Evolutionary conservation across 2,113 vertebrate species (phyloP).

Genomic region (Siphamia tubifer): DNA sequence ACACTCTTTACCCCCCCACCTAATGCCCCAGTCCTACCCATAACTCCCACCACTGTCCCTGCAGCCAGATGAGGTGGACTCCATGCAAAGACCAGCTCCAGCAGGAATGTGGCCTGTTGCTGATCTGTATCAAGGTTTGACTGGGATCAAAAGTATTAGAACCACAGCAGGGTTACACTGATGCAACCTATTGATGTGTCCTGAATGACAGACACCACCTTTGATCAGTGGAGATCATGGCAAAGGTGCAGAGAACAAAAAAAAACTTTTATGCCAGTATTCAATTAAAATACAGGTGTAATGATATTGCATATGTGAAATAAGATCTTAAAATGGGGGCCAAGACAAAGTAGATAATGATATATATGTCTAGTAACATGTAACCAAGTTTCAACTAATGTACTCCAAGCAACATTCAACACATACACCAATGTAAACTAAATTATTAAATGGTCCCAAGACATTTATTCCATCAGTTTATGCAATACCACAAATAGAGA

Average conservation of each 20-base stretch:
- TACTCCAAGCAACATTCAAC: too few relatives aligned
- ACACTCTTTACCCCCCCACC: neutral
- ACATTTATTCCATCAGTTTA: too few relatives aligned
- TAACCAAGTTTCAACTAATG: too few relatives aligned
- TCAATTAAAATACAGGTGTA: too few relatives aligned
- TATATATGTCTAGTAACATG: too few relatives aligned
- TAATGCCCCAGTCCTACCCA: neutral
- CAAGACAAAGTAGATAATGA: too few relatives aligned
- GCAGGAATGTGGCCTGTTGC: conserved; percentile 13
- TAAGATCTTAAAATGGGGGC: too few relatives aligned
- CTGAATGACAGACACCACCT: neutral
- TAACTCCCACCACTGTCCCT: conserved; percentile 1
- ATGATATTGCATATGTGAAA: too few relatives aligned
- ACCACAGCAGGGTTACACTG: neutral
- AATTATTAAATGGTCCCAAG: too few relatives aligned
- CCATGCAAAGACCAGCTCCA: conserved; percentile 20
- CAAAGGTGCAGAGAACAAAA: neutral
- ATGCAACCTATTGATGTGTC: neutral
- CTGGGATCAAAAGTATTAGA: neutral
- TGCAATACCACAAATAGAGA: too few relatives aligned
- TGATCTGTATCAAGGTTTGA: neutral
- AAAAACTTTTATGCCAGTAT: neutral
- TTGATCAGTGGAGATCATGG: neutral
- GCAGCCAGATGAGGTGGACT: conserved; percentile 52
- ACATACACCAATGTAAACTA: too few relatives aligned